phyloP scores from a whole-genome alignment of 2,888 invertebrate species.

The Athalia cordata region DNA sequence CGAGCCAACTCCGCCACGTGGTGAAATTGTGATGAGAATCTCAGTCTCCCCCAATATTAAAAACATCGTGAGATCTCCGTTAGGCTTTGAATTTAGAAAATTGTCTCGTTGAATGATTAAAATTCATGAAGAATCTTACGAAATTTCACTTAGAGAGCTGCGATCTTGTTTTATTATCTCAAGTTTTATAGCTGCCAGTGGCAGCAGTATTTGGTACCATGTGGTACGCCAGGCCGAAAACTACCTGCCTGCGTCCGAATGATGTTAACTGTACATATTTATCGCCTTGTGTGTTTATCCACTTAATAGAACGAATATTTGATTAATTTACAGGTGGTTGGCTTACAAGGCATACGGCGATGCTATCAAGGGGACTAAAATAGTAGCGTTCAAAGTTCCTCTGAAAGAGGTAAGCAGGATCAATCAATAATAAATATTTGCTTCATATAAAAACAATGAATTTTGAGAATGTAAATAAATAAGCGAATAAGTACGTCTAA shows the following conservation, averaged over 20 bases:
- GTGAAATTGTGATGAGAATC: not conserved
- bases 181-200: too few relatives aligned
- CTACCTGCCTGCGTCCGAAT: too few relatives aligned
- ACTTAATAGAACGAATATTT: conserved; percentile 39
- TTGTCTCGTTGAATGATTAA: not conserved
- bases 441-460: not conserved
- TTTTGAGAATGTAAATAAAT: conserved; percentile 7
- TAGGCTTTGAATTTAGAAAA: not conserved
- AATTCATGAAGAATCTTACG: not conserved
- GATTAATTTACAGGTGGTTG: conserved; percentile 77
- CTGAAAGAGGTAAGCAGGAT: conserved; percentile 75
- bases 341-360: conserved; percentile 79
- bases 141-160: not conserved
- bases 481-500: conserved; percentile 7
- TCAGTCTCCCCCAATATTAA: not conserved
- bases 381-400: conserved; percentile 87
- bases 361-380: conserved; percentile 80
- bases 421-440: not conserved
- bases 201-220: too few relatives aligned
- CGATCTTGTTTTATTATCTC: not conserved
- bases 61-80: not conserved
- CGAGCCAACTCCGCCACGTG: conserved; percentile 17
- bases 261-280: not conserved
- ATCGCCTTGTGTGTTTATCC: conserved; percentile 15
- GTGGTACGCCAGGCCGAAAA: not conserved